These are phyloP conservation scores for Tragelaphus imberbis DNA, from an alignment of 2,113 vertebrate species.

Conservation along the genomic window DNA sequence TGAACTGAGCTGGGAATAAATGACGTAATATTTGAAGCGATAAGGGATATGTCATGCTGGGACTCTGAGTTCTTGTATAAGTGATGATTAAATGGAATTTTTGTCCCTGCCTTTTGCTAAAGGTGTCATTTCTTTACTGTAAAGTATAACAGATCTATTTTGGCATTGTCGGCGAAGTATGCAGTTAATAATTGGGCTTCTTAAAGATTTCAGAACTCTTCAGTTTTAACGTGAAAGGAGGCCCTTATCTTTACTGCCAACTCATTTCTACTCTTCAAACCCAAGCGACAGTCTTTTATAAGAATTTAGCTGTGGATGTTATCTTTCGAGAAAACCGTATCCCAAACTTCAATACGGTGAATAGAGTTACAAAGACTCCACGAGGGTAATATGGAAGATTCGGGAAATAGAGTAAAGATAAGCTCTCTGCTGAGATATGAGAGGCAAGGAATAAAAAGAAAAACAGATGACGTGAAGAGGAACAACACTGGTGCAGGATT, in stretches of 20 bases:
- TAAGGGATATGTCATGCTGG: slow-evolving; percentile 58
- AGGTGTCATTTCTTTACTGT: slow-evolving; percentile 61
- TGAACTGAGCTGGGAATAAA: slow-evolving; percentile 62
- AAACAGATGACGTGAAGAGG: not conserved
- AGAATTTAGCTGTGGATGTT: slow-evolving; percentile 56
- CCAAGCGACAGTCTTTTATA: slow-evolving; percentile 58
- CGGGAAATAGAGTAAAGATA: slow-evolving; percentile 56
- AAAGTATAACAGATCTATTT: slow-evolving; percentile 52
- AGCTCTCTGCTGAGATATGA: slow-evolving; percentile 52
- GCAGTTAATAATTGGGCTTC: slow-evolving; percentile 41
- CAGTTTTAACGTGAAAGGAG: slow-evolving; percentile 37
- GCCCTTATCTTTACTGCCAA: slow-evolving; percentile 57
- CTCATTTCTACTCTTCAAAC: slow-evolving; percentile 52
- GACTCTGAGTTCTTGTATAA: slow-evolving; percentile 61
- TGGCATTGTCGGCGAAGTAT: slow-evolving; percentile 39
- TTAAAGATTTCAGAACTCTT: slow-evolving; percentile 63
- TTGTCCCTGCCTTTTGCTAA: slow-evolving; percentile 47
- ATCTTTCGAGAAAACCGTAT: slow-evolving; percentile 64
- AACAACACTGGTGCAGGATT: not conserved
- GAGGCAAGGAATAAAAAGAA: not conserved
- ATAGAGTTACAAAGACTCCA: slow-evolving; percentile 44
- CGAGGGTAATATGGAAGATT: slow-evolving; percentile 48
- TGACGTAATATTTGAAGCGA: slow-evolving; percentile 65
- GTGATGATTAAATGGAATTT: slow-evolving; percentile 67
- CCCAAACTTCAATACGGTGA: slow-evolving; percentile 50